Conservation (phyloP, 2,797 vertebrate species). For the Chiroxiphia lanceolata region DNA sequence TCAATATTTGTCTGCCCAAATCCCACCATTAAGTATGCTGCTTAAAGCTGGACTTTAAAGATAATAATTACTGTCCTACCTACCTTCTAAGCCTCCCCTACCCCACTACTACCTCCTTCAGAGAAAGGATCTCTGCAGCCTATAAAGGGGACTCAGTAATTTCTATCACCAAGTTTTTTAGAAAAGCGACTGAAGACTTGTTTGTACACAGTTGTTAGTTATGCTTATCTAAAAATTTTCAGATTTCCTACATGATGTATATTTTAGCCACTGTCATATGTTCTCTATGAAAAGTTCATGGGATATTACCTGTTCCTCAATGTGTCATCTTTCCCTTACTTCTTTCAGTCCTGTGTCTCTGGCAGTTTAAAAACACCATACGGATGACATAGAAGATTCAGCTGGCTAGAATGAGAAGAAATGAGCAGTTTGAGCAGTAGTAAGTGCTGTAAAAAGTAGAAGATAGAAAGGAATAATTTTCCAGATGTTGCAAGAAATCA, state of each 20-base stretch:
- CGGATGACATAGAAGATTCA: neutral
- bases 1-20: constrained; percentile 29
- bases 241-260: neutral
- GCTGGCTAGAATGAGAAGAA: neutral
- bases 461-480: neutral
- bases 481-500: neutral
- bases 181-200: neutral
- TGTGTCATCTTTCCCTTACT: neutral
- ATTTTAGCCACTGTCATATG: neutral
- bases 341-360: neutral
- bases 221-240: neutral
- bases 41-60: neutral
- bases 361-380: neutral
- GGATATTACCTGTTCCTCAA: neutral
- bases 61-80: neutral
- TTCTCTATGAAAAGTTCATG: neutral
- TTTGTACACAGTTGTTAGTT: neutral
- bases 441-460: neutral
- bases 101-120: neutral
- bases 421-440: neutral
- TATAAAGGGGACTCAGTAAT: neutral
- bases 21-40: neutral
- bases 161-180: neutral
- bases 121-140: neutral
- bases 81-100: neutral